phyloP scores from a whole-genome alignment of 2,797 vertebrate genomes.

The Platalea minor region DNA sequence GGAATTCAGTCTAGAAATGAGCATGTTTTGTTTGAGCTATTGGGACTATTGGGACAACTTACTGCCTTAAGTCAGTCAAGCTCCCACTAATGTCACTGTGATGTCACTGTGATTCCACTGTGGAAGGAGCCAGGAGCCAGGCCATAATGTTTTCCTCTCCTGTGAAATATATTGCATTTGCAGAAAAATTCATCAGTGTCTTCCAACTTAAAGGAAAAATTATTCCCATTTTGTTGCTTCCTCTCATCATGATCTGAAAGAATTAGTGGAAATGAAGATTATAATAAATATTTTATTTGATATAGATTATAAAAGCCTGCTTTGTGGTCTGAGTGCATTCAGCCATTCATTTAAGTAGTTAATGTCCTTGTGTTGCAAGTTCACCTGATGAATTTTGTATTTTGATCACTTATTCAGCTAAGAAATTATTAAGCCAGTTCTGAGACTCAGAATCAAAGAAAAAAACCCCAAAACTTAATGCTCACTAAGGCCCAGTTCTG shows the following conservation, averaged over 20 bases:
- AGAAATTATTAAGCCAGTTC: neutral
- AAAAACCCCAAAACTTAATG: neutral
- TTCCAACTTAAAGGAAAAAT: neutral
- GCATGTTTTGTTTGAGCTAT: neutral
- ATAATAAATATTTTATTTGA: neutral
- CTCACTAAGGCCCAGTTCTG: neutral
- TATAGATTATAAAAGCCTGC: neutral
- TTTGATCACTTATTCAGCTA: neutral
- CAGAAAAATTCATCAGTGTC: neutral
- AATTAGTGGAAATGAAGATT: neutral
- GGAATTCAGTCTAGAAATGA: neutral
- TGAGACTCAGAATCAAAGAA: neutral
- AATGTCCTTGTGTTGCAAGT: neutral
- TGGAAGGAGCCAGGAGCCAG: neutral
- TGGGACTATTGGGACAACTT: neutral
- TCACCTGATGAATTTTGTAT: neutral
- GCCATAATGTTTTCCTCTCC: neutral
- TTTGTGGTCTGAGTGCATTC: neutral
- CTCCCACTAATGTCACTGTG: accelerated
- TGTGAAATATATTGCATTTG: neutral
- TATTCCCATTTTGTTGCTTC: neutral
- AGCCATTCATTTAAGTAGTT: neutral
- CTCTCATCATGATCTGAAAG: neutral
- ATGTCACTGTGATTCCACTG: neutral
- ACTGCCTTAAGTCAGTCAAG: neutral